phyloP scores from a whole-genome alignment of 2,113 vertebrate species.

The Hystrix brachyura region DNA sequence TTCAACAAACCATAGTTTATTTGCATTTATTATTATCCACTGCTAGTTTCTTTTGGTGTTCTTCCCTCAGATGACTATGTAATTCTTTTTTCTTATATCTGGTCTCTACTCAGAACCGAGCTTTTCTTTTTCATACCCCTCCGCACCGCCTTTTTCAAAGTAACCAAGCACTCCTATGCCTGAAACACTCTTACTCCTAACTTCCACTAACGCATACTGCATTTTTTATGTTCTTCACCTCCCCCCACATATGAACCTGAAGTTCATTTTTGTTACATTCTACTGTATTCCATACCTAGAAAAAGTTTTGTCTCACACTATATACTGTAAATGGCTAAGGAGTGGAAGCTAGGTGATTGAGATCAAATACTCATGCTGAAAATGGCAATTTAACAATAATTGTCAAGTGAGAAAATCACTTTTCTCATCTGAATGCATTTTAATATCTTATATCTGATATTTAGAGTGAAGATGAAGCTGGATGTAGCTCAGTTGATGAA shows the following conservation, averaged over 20 bases:
- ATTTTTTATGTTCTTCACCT: neutral
- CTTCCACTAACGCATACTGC: neutral
- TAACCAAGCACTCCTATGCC: neutral
- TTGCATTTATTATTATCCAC: neutral
- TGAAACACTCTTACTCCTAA: neutral
- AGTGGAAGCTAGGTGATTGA: neutral
- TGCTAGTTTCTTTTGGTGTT: neutral
- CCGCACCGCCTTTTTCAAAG: neutral
- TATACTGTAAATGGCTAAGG: neutral
- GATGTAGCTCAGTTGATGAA: constrained; percentile 92
- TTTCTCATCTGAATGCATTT: neutral
- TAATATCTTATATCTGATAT: constrained; percentile 72
- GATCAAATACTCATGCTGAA: neutral
- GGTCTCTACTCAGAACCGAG: neutral
- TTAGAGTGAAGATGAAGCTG: constrained; percentile 94
- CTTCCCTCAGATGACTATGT: neutral
- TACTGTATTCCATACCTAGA: neutral
- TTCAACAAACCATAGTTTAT: neutral
- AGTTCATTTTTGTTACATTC: neutral
- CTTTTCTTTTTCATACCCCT: neutral
- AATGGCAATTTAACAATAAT: neutral
- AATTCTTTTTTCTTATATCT: neutral
- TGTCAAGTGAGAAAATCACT: neutral
- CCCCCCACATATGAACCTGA: neutral
- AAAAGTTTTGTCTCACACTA: neutral